Percentiles rank a stretch among this genome's conserved stretches.
These are phyloP conservation scores for Poeciliopsis retropinna DNA, from an alignment of 2,113 vertebrate genomes.

Conservation along the genomic window DNA sequence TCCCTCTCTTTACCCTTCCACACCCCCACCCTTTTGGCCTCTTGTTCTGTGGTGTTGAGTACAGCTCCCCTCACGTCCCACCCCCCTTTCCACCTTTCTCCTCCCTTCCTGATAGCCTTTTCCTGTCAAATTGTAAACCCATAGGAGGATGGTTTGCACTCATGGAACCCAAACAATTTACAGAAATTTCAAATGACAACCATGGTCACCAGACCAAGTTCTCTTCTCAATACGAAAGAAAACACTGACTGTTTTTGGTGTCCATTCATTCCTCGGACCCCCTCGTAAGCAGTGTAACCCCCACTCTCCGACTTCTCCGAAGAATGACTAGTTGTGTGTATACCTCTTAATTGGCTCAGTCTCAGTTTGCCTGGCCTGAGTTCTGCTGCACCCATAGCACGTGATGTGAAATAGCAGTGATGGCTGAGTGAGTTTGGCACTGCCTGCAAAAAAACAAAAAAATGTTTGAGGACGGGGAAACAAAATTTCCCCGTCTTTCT, in stretches of 20 bases:
- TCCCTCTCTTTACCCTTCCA: conserved; percentile 26
- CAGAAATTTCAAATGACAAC: conserved; percentile 65
- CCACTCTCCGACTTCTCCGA: conserved; percentile 2
- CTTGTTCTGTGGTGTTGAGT: conserved; percentile 80
- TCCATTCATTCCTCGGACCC: conserved; percentile 61
- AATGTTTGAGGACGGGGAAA: conserved; percentile 22
- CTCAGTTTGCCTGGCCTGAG: conserved; percentile 70
- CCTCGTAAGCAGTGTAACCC: conserved; percentile 31
- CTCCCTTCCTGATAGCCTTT: conserved; percentile 63
- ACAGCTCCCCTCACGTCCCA: conserved; percentile 57
- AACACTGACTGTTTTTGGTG: conserved; percentile 49
- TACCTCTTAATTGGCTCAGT: conserved; percentile 56
- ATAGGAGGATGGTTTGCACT: conserved; percentile 75
- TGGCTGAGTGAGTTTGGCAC: conserved; percentile 78
- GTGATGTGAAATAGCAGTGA: conserved; percentile 75
- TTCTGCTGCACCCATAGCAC: conserved; percentile 70
- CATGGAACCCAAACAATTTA: conserved; percentile 65
- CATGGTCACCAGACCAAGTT: conserved; percentile 39
- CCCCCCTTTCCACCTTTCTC: conserved; percentile 41
- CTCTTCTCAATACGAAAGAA: conserved; percentile 46
- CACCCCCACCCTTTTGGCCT: conserved; percentile 72
- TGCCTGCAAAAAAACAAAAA: conserved; percentile 7
- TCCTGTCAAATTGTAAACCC: conserved; percentile 69
- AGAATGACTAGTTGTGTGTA: conserved; percentile 52
- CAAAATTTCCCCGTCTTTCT: conserved; percentile 37